Evolutionary conservation across 2,888 invertebrate species (phyloP).

Genomic region (Heteropelma amictum): DNA sequence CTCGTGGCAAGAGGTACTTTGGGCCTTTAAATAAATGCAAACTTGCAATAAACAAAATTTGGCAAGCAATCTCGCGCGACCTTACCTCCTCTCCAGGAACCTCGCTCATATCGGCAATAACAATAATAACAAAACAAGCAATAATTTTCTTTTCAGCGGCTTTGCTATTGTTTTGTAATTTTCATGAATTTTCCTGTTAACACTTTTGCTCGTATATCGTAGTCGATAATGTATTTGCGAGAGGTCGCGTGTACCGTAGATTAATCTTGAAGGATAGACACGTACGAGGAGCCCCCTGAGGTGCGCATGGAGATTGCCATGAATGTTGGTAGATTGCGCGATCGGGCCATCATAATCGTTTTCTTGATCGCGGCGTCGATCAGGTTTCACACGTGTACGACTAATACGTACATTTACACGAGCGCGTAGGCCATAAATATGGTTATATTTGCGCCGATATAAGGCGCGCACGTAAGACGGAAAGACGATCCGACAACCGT

Average conservation of each 20-base stretch:
- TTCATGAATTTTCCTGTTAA: constrained; percentile 34
- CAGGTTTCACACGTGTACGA: constrained; percentile 42
- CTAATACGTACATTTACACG: background rate
- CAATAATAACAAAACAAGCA: background rate
- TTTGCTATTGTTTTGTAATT: constrained; percentile 14
- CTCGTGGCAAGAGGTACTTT: background rate
- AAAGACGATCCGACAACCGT: constrained; percentile 35
- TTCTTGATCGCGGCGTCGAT: constrained; percentile 48
- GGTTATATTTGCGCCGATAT: constrained; percentile 1
- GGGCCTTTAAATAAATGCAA: too few species aligned
- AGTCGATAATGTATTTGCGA: constrained; percentile 14
- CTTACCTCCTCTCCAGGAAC: too few species aligned
- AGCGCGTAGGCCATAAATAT: too few species aligned
- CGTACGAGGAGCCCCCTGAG: constrained; percentile 16
- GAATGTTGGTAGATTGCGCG: constrained; percentile 46
- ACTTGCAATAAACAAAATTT: too few species aligned
- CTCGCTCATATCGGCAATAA: background rate
- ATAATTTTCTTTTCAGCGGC: background rate
- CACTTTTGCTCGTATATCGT: constrained; percentile 3
- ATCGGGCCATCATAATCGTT: constrained; percentile 50
- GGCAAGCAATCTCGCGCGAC: too few species aligned
- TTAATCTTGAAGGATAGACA: constrained; percentile 30
- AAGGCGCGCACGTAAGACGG: constrained; percentile 24
- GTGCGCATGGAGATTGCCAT: background rate
- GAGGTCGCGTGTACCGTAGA: constrained; percentile 9